Base-by-base conservation (phyloP, 2,797 vertebrate species). In the Yasuhikotakia modesta region DNA sequence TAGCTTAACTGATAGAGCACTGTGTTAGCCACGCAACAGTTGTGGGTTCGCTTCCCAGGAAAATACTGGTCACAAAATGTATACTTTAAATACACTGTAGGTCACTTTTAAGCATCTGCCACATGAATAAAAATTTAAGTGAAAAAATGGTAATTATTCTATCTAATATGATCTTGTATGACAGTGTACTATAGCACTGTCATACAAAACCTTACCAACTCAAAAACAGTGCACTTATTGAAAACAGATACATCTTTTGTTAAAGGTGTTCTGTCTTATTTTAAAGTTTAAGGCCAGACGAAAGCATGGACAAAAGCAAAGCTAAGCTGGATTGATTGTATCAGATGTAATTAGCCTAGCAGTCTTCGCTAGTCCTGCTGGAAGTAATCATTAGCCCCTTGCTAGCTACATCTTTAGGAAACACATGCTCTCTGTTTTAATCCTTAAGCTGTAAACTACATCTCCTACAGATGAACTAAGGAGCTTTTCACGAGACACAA, bases 341-440 rank as follows among this genome's bases (percentile, higher is more conserved):
- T 85, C 84, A 80, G 66, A 73, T 76, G 81, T 82, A 82, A 82
- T 86, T 83, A 85, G 78, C 70, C 68, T 79, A 66, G 58, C 64
- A 57, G 66, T 73, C 81, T 76, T 74, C 68, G 52, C 70, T 78
- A 70, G 72, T 71, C 75, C 80, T 83, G 82, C 81, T 87, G 85
- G 85, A 86, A 85, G 82, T 76, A 81, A 86, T 86, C 82, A 82
- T 78, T 81, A 84, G 79, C 83, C 48, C 60, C 66, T 70, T 64
- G 68, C 73, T 81, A 74, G 79, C 70, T 74, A n/a, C 81, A 82
- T 84, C 82, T 83, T 73, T 79, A 80, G 64, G 65, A 77, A 79
- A 80, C 80, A 85, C 79, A 79, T 82, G 79, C 61, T 83, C 65
- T 78, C 69, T 67, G 65, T 80, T 68, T 79, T 79, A 78, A 82